phyloP scores from a whole-genome alignment of 2,113 vertebrate species.

The Myodes glareolus region DNA sequence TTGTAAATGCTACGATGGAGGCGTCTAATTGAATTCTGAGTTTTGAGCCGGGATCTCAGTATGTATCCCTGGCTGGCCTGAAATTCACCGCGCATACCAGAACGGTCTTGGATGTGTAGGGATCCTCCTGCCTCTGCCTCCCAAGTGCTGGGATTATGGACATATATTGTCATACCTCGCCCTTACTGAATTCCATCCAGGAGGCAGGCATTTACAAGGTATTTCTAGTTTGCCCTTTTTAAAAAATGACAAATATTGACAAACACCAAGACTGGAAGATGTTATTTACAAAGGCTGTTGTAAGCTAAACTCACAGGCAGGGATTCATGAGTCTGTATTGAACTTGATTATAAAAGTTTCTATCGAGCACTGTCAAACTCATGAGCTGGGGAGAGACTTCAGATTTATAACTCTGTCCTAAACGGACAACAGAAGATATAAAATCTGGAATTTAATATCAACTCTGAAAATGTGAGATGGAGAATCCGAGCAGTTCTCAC shows the following conservation, averaged over 20 bases:
- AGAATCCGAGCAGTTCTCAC: conserved; percentile 80
- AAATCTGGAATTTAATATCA: conserved; percentile 87
- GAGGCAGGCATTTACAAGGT: conserved; percentile 79
- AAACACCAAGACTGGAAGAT: conserved; percentile 75
- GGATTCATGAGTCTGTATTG: conserved; percentile 79
- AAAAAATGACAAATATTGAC: conserved; percentile 82
- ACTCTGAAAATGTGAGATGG: conserved; percentile 86
- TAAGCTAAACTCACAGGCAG: conserved; percentile 75
- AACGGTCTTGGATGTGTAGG: too few relatives aligned
- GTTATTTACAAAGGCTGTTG: conserved; percentile 71
- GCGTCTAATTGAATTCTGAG: conserved; percentile 47
- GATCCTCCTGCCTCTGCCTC: not conserved
- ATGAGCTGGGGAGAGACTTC: conserved; percentile 77
- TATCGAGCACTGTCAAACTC: conserved; percentile 80
- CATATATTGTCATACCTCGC: not conserved
- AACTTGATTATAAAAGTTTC: conserved; percentile 83
- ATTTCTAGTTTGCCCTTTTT: conserved; percentile 80
- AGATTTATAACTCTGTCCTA: conserved; percentile 84
- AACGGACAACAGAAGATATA: conserved; percentile 85
- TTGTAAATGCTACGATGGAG: conserved; percentile 74
- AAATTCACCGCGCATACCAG: not conserved
- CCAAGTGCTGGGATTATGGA: not conserved
- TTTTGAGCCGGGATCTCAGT: not conserved
- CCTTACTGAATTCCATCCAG: conserved; percentile 78
- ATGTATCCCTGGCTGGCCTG: not conserved